These are phyloP conservation scores for Andrena chrysosceles DNA, from an alignment of 2,888 invertebrate genomes.

Conservation along the genomic window DNA sequence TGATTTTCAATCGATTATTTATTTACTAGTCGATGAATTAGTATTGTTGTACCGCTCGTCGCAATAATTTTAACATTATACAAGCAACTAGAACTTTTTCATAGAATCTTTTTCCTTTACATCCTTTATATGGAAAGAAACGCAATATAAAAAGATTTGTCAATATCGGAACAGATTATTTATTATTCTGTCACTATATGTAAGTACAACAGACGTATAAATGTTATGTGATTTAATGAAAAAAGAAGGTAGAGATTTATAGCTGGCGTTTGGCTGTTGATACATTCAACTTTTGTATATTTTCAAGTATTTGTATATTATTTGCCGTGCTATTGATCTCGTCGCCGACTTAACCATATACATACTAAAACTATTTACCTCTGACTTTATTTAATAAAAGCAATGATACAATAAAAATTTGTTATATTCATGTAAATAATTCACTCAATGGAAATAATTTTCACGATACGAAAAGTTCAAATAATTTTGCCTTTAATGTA, in stretches of 20 bases:
- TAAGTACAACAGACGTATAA: conserved; percentile 6
- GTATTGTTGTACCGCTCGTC: background rate
- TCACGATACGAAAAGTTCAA: background rate
- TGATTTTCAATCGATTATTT: conserved; percentile 48
- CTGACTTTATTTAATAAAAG: conserved; percentile 39
- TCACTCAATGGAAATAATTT: background rate
- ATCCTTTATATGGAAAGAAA: background rate
- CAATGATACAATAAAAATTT: conserved; percentile 21
- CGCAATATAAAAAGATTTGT: background rate
- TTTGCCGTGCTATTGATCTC: conserved; percentile 22
- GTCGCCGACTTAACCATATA: conserved; percentile 26
- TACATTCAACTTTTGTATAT: conserved; percentile 19
- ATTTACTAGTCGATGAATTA: conserved; percentile 8
- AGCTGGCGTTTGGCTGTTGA: background rate
- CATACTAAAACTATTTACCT: conserved; percentile 26
- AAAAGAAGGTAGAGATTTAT: background rate
- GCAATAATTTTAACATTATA: conserved; percentile 1
- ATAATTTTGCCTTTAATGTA: background rate
- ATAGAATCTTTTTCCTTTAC: background rate
- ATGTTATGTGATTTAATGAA: conserved; percentile 9
- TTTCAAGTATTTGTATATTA: conserved; percentile 25
- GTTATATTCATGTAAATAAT: conserved; percentile 8
- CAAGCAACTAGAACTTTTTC: background rate
- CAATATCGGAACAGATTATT: background rate
- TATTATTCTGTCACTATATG: conserved; percentile 8